Evolutionary conservation across 1,140 invertebrate species (phyloP), one percentile per base, ranked within the genome.

Genomic region (Drosophila aff.): DNA sequence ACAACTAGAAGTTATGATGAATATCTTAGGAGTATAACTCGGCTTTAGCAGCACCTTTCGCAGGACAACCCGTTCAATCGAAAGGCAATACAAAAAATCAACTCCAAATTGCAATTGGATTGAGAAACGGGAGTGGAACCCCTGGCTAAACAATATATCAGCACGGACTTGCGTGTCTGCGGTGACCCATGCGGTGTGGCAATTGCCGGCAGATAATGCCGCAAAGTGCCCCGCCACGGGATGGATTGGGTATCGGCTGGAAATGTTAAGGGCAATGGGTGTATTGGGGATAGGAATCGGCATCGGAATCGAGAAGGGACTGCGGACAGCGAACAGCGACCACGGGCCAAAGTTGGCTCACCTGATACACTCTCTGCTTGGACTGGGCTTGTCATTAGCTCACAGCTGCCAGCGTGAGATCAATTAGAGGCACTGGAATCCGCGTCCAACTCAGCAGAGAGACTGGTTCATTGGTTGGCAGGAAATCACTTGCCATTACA

Each of bases 401-500:
- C 79, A 79, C 82, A 86, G 83, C 82, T 87, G 82, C 82, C 82
- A 82, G 83, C 82, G 76, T 86, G 82, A 82, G 82, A 81, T 86
- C 82, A 86, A 86, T 86, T 86, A 87, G 66, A 79, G 69, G 69
- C 78, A 33, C 44, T 38, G 65, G 31, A 28, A 18, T 38, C 55
- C 49, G 16, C 38, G 57, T 28, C 28, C 16, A 21, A 44, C 41
- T 63, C 33, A 4, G 50, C 18, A 2, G 46, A 21, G 50, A 23
- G 60, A 31, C 62, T 67, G 61, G 65, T 18, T 49, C 23, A 18
- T n/a, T 72, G 62, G 59, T 62, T 58, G 76, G 79, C 83, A 91
- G 85, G 85, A 92, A 92, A 90, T 92, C 83, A 77, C 80, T 71
- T 81, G 90, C 80, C 80, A 92, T 92, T 92, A 90, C 81, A 90